Evolutionary conservation across 1,140 invertebrate genomes (phyloP).

Genomic region (Cataglyphis hispanica): DNA sequence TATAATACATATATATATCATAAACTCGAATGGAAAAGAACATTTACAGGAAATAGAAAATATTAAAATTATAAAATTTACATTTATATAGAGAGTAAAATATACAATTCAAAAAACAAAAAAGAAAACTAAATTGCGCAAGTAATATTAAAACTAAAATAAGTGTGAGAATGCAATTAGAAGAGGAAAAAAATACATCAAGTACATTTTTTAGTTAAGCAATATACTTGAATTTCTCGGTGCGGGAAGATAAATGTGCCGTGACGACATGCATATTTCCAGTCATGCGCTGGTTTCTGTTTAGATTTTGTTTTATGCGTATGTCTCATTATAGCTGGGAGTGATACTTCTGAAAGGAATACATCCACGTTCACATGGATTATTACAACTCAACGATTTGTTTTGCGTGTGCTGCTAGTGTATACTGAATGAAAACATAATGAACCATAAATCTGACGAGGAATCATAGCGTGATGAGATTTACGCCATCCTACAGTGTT

Average conservation of each 20-base stretch:
- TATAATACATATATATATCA: slow-evolving; percentile 14
- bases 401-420: slow-evolving; percentile 43
- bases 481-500: slow-evolving; percentile 70
- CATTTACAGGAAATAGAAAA: slow-evolving; percentile 7
- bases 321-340: slow-evolving; percentile 51
- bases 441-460: slow-evolving; percentile 43
- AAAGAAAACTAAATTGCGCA: slow-evolving; percentile 18
- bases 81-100: not conserved
- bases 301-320: slow-evolving; percentile 54
- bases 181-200: slow-evolving; percentile 18
- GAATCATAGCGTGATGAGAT: slow-evolving; percentile 60
- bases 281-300: slow-evolving; percentile 52
- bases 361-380: slow-evolving; percentile 64
- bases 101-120: not conserved
- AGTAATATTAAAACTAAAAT: slow-evolving; percentile 3
- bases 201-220: slow-evolving; percentile 50
- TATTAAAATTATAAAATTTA: slow-evolving; percentile 17
- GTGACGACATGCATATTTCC: slow-evolving; percentile 68
- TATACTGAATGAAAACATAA: slow-evolving; percentile 53
- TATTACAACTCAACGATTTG: slow-evolving; percentile 50
- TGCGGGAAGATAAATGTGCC: slow-evolving; percentile 63
- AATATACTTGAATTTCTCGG: slow-evolving; percentile 56
- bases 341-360: slow-evolving; percentile 71
- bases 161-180: not conserved
- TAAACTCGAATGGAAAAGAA: not conserved